Evolutionary conservation across 2,113 vertebrate species (phyloP).

Genomic region (Neogobius melanostomus): DNA sequence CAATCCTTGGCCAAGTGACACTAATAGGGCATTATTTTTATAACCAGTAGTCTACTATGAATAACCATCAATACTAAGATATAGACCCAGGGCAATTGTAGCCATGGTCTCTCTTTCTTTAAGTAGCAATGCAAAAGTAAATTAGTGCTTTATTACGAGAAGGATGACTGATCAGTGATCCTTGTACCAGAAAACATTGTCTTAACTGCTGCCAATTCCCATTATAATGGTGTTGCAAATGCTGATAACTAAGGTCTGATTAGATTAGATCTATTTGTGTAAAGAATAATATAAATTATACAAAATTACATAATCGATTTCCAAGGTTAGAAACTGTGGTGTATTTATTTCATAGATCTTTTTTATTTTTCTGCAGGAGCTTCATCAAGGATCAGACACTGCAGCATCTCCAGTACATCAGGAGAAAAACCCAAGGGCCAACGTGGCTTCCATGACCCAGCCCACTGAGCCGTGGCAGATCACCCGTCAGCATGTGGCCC

Average conservation of each 20-base stretch:
- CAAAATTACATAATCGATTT: not conserved
- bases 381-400: slow-evolving; percentile 10
- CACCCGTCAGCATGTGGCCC: slow-evolving; percentile 58
- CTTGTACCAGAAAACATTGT: not conserved
- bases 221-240: too few relatives aligned
- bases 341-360: not conserved
- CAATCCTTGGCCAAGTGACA: not conserved
- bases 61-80: not conserved
- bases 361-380: slow-evolving; percentile 24
- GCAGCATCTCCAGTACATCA: slow-evolving; percentile 8
- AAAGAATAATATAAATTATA: too few relatives aligned
- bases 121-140: not conserved
- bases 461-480: slow-evolving; percentile 73
- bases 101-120: not conserved
- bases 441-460: not conserved
- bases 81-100: not conserved
- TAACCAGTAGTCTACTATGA: not conserved
- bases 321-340: not conserved
- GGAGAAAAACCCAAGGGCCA: slow-evolving; percentile 6
- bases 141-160: not conserved
- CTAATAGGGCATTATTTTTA: not conserved
- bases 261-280: too few relatives aligned
- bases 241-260: too few relatives aligned
- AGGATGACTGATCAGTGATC: not conserved
- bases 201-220: not conserved